Conservation (phyloP, 2,888 invertebrate species). For the Clitarchus hookeri region DNA sequence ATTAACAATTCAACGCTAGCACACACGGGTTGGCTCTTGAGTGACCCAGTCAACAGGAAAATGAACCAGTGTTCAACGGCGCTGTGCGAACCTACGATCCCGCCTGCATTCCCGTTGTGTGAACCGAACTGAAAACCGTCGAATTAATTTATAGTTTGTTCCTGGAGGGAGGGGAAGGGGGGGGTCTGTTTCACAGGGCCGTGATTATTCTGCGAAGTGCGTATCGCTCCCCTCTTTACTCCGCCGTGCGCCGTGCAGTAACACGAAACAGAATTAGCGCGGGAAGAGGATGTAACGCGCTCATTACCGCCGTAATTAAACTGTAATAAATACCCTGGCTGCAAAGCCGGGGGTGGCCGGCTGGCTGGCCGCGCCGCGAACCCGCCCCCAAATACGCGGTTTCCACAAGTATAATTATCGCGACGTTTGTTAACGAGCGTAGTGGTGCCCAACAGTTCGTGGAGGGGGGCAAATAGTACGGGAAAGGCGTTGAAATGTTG, state of each 20-base stretch:
- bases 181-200: neutral
- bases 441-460: too few species aligned
- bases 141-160: slow-evolving; percentile 4
- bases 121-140: neutral
- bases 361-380: neutral
- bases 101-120: too few species aligned
- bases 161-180: neutral
- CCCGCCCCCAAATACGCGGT: neutral
- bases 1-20: too few species aligned
- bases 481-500: too few species aligned
- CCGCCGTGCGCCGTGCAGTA: neutral
- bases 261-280: neutral
- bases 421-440: neutral
- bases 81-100: too few species aligned
- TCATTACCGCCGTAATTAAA: slow-evolving; percentile 8
- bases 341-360: neutral
- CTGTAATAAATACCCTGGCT: neutral
- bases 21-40: too few species aligned
- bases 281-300: neutral
- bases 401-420: neutral
- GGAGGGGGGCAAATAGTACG: too few species aligned
- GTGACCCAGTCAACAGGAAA: too few species aligned
- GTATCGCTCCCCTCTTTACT: neutral
- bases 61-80: too few species aligned
- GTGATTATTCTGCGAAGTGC: neutral